Evolutionary conservation across 2,888 invertebrate species (phyloP).

Genomic region (Icerya purchasi): DNA sequence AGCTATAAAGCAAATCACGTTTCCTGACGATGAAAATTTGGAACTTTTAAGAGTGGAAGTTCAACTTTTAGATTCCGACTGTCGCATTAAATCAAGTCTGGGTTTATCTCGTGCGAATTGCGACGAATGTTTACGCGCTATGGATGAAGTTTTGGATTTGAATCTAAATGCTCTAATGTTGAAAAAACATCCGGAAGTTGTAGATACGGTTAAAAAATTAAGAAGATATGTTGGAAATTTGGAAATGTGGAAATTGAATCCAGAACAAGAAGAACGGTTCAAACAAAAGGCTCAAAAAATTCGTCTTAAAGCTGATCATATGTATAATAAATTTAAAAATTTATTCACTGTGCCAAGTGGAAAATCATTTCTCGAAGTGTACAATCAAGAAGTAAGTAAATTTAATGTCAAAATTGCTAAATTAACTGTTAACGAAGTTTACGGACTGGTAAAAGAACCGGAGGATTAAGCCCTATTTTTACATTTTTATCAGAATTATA

Average conservation of each 20-base stretch:
- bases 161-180: slow-evolving; percentile 50
- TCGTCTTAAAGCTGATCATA: slow-evolving; percentile 41
- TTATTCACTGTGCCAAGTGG: slow-evolving; percentile 40
- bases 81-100: slow-evolving; percentile 41
- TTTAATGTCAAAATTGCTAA: slow-evolving; percentile 45
- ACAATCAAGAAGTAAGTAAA: slow-evolving; percentile 40
- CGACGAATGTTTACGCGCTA: slow-evolving; percentile 42
- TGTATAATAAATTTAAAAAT: slow-evolving; percentile 33
- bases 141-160: slow-evolving; percentile 38
- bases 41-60: slow-evolving; percentile 38
- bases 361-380: slow-evolving; percentile 47
- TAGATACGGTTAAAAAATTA: slow-evolving; percentile 51
- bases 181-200: slow-evolving; percentile 54
- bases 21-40: slow-evolving; percentile 6
- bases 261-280: slow-evolving; percentile 31
- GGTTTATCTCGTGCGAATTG: slow-evolving; percentile 47
- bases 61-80: slow-evolving; percentile 39
- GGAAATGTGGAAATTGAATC: slow-evolving; percentile 43
- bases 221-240: slow-evolving; percentile 50
- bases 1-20: background rate
- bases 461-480: slow-evolving; percentile 3
- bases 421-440: slow-evolving; percentile 35
- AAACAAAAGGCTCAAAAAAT: slow-evolving; percentile 28
- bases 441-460: slow-evolving; percentile 26
- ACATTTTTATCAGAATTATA: background rate